These are phyloP conservation scores for Agonopterix arenella DNA, from an alignment of 2,888 invertebrate species.

Conservation along the genomic window DNA sequence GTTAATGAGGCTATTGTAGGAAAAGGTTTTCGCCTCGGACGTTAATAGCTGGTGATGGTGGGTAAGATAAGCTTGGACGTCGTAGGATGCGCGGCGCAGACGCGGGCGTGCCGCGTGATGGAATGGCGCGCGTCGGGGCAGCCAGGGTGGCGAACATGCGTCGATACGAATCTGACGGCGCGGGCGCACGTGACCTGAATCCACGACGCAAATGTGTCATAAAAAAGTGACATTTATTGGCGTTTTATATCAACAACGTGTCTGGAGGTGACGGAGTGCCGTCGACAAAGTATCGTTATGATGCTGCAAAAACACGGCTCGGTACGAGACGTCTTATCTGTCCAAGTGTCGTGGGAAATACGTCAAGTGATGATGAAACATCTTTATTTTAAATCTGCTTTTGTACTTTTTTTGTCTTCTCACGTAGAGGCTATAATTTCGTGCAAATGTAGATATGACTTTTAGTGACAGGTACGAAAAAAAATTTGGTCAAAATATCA, in stretches of 20 bases:
- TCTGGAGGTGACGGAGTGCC: constrained; percentile 54
- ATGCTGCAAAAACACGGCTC: constrained; percentile 62
- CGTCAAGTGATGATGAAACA: constrained; percentile 26
- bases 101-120: constrained; percentile 42
- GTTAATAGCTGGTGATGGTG: constrained; percentile 47
- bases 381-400: constrained; percentile 36
- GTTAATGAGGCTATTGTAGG: constrained; percentile 67
- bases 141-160: constrained; percentile 33
- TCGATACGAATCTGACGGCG: constrained; percentile 60
- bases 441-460: neutral
- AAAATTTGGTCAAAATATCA: constrained; percentile 12
- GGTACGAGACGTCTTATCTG: constrained; percentile 47
- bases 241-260: constrained; percentile 73
- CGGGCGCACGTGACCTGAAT: constrained; percentile 68
- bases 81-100: constrained; percentile 26
- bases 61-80: constrained; percentile 39
- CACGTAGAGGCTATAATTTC: constrained; percentile 7
- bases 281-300: constrained; percentile 55
- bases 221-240: constrained; percentile 76
- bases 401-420: constrained; percentile 17
- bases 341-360: constrained; percentile 55
- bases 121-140: constrained; percentile 41
- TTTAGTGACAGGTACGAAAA: neutral
- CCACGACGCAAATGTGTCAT: constrained; percentile 54
- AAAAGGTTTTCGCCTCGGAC: constrained; percentile 43